Evolutionary conservation across 2,797 vertebrate genomes (phyloP), one percentile per base, ranked within the genome.

Genomic region (Eulemur albifrons): DNA sequence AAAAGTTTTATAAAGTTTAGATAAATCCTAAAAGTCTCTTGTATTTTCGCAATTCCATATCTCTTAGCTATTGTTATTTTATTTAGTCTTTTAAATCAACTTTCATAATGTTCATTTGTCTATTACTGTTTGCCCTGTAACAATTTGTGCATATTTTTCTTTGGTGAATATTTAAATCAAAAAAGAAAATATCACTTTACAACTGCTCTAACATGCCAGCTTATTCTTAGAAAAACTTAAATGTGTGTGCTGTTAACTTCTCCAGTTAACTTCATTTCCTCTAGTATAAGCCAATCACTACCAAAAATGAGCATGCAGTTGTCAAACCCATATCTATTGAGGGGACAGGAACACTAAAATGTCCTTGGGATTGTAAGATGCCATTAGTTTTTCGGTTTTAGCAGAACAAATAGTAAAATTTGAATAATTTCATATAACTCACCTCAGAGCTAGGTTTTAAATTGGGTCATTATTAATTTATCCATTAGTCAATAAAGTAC

Each of bases 341-440:
- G 52, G 25, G 30, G 83, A 93, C 0, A 0, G 59, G 81, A 52
- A 91, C 20, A 13, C 0, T 94, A 79, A 79, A 86, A 94, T 81
- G 54, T 88, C 96, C 48, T 88, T 94, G 73, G 20, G 48, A 97
- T 96, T 98, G 93, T 17, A 17, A 94, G 43, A 69, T 97, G 48
- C 50, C 84, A 97, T 95, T 61, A 61, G 54, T 93, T 97, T 97
- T 97, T 80, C 13, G 79, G 95, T 96, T 94, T 96, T 93, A 88
- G 63, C 35, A 45, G 88, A 82, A 92, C 76, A 97, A 96, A 93
- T 43, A 72, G 75, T 92, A 67, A 97, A 95, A 93, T 94, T 94
- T 97, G 81, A 95, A 92, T 94, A 50, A 91, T 89, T 84, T 69
- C 86, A 57, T 76, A 89, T 75, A 97, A 75, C 23, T 88, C 25